Evolutionary conservation across 2,888 invertebrate genomes (phyloP).

Genomic region (Drosophila tanythrix): DNA sequence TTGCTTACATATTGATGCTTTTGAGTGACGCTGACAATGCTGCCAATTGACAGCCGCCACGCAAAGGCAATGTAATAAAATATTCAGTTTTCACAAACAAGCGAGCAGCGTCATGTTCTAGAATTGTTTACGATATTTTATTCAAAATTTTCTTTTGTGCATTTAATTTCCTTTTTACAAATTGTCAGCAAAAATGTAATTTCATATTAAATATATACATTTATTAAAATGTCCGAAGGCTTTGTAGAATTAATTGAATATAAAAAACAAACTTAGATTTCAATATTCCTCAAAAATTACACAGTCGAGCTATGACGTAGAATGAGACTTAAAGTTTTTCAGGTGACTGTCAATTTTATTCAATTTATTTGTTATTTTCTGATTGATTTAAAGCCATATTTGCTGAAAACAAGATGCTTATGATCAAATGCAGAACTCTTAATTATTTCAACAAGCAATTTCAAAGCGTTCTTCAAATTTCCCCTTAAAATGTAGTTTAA

Average conservation of each 20-base stretch:
- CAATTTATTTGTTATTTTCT: not conserved
- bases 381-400: not conserved
- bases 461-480: not conserved
- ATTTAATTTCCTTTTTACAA: conserved; percentile 26
- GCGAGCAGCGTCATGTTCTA: conserved; percentile 7
- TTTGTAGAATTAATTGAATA: not conserved
- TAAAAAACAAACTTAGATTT: not conserved
- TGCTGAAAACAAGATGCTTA: not conserved
- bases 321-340: not conserved
- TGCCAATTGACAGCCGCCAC: conserved; percentile 71
- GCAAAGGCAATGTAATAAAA: conserved; percentile 66
- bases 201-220: not conserved
- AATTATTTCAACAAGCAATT: not conserved
- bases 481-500: not conserved
- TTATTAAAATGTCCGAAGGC: not conserved
- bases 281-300: not conserved
- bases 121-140: conserved; percentile 39
- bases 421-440: not conserved
- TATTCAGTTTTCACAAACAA: conserved; percentile 67
- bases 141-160: conserved; percentile 15
- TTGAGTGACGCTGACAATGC: conserved; percentile 77
- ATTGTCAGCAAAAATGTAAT: conserved; percentile 28
- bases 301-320: not conserved
- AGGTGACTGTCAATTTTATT: no score
- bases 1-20: conserved; percentile 61